Percentiles rank a stretch among this genome's conserved stretches.
Conservation (phyloP, 2,888 invertebrate species). For the Altica lythri region DNA sequence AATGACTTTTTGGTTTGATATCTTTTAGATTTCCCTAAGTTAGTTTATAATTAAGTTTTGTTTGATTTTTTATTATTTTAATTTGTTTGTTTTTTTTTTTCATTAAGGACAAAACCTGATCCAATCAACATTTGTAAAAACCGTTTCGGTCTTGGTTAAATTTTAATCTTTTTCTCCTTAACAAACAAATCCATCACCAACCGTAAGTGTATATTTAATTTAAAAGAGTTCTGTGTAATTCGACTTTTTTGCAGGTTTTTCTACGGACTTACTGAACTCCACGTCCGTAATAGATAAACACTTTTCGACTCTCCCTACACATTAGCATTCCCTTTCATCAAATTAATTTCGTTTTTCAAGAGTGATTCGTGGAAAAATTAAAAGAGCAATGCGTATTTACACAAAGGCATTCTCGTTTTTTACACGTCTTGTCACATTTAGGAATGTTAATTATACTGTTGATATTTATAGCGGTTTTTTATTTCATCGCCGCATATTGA, state of each 20-base stretch:
- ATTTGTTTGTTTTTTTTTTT: no score
- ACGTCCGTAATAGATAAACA: conserved; percentile 20
- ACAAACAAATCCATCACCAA: background rate
- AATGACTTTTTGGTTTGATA: conserved; percentile 1
- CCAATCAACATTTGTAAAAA: no score
- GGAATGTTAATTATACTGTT: conserved; percentile 39
- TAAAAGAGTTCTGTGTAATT: conserved; percentile 9
- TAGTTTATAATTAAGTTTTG: no score
- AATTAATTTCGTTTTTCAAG: conserved; percentile 27
- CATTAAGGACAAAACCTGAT: no score
- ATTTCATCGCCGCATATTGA: conserved; percentile 25
- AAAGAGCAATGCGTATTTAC: conserved; percentile 26
- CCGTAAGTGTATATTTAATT: conserved; percentile 8
- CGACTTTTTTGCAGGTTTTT: conserved; percentile 11
- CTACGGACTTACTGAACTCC: conserved; percentile 3
- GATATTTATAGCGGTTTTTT: conserved; percentile 35
- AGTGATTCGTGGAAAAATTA: conserved; percentile 31
- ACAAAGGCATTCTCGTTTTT: conserved; percentile 30
- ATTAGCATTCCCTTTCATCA: conserved; percentile 34
- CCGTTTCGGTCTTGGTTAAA: no score
- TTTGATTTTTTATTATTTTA: no score
- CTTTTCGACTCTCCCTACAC: conserved; percentile 9
- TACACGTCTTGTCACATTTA: conserved; percentile 32
- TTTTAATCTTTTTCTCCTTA: background rate
- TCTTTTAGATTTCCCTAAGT: no score